Base-by-base conservation (phyloP, 2,888 invertebrate genomes). In the Apodemia zela region DNA sequence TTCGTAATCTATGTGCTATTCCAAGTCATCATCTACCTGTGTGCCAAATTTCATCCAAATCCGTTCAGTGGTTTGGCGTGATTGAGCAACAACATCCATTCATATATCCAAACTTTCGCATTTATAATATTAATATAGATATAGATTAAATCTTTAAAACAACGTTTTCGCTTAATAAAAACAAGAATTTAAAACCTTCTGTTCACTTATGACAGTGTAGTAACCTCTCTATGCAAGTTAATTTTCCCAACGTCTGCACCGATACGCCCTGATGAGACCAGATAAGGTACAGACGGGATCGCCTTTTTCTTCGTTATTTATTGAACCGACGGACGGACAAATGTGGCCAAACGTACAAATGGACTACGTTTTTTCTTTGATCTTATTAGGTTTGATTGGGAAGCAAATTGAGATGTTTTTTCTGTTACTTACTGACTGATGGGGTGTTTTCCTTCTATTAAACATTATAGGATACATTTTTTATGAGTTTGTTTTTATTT, bases 201-300 rank as follows among this genome's bases (percentile, higher is more conserved):
- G 17, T 60, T 17, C 13, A 45, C n/a, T 18, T 33, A 8, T 18
- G 42, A 13, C 11, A 38, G 38, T 62, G 71, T 75, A 68, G 54
- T 68, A 80, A 42, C 82, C 70, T n/a, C 87, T 87, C 83, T 75
- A 70, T 73, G 69, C 3, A 64, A 51, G 11, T 51, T 11, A 0
- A 63, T 72, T 65, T 67, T 68, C 66, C 69, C 73, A 73, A 74
- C 80, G 88, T 89, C 90, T 79, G 74, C 80, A 79, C 79, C 80
- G 83, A 89, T 89, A 82, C 74, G 68, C 72, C 67, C 76, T 81
- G 87, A 87, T 87, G 85, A 80, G 81, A 70, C 80, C 75, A 85
- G 91, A 90, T 89, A 90, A 85, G 86, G 81, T 81, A 73, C 90
- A 90, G 89, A 84, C 86, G 81, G 79, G 84, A 84, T 83, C 86